Base-by-base conservation (phyloP, 2,797 vertebrate species). In the Melopsittacus undulatus region DNA sequence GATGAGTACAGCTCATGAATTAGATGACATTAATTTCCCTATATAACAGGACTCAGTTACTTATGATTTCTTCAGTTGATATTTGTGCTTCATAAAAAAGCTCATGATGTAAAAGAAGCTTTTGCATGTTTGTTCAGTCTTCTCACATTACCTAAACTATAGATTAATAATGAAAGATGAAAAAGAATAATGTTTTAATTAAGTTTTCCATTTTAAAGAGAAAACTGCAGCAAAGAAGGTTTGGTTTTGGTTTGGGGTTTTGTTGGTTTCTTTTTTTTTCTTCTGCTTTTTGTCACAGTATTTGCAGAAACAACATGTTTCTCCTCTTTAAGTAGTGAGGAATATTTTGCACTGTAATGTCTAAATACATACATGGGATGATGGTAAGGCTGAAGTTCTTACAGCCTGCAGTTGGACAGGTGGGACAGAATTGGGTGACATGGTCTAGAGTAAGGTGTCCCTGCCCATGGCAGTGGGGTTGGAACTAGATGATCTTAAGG, bases 1-100 rank as follows among this genome's bases (percentile, higher is more conserved):
- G 85, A 92, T 90, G 63, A 96, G 43, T 57, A 83, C 9, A 89
- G 83, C 52, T 87, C 56, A 8, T 67, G 89, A 94, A 94, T 88
- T 92, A 91, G 54, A 88, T 73, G 3, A 49, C 69, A 91, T 63
- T 85, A 80, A 95, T 93, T 93, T 83, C 85, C 54, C 78, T 54
- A n/a, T 52, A 42, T 63, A 87, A 81, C 54, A 57, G 34, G n/a
- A 91, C 61, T 67, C 72, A 83, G 80, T 79, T 86, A 89, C 54
- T 59, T 74, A 16, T 54, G 48, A 83, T 78, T 94, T 92, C 38
- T 38, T 73, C 46, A 80, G 68, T 23, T 85, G 48, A 34, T 83
- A 72, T 75, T 91, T 75, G 16, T 19, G 52, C 80, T 81, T 57
- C 68, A 75, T 54, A 1, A 62, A 91, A 76, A 74, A 46, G 22